Percentiles rank a stretch among this genome's conserved stretches.
phyloP scores from a whole-genome alignment of 2,797 vertebrate genomes.

The Ctenopoma kingsleyae region DNA sequence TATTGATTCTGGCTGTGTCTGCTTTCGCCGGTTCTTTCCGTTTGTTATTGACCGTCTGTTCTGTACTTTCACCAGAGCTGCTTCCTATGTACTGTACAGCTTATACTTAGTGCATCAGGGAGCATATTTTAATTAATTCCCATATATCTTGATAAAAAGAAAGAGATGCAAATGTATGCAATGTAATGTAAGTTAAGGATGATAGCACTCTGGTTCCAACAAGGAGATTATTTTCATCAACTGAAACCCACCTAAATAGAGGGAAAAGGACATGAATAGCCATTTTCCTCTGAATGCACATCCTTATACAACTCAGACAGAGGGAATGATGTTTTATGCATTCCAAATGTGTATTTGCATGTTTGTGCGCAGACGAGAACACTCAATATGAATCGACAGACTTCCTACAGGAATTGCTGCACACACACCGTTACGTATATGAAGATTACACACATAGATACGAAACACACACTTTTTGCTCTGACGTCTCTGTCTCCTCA shows the following conservation, averaged over 20 bases:
- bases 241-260: slow-evolving; percentile 20
- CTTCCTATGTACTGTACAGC: slow-evolving; percentile 18
- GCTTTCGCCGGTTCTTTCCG: slow-evolving; percentile 45
- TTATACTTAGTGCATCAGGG: slow-evolving; percentile 37
- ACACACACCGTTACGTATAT: neutral
- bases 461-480: neutral
- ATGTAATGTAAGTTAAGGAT: neutral
- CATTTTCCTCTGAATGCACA: neutral
- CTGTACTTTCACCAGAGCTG: slow-evolving; percentile 38
- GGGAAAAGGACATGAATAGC: neutral
- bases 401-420: neutral
- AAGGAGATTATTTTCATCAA: neutral
- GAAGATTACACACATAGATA: neutral
- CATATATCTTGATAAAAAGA: slow-evolving; percentile 1
- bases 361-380: neutral
- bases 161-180: slow-evolving; percentile 12
- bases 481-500: neutral
- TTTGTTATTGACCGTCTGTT: slow-evolving; percentile 66
- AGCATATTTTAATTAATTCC: slow-evolving; percentile 35
- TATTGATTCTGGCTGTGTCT: slow-evolving; percentile 65
- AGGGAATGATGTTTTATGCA: neutral
- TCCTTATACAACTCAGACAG: neutral
- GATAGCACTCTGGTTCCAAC: neutral
- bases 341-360: neutral
- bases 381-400: neutral